A percentile compares a stretch with the other conserved stretches of the same genome.
These are phyloP conservation scores for Ips typographus DNA, from an alignment of 1,140 invertebrate genomes.

Conservation along the genomic window DNA sequence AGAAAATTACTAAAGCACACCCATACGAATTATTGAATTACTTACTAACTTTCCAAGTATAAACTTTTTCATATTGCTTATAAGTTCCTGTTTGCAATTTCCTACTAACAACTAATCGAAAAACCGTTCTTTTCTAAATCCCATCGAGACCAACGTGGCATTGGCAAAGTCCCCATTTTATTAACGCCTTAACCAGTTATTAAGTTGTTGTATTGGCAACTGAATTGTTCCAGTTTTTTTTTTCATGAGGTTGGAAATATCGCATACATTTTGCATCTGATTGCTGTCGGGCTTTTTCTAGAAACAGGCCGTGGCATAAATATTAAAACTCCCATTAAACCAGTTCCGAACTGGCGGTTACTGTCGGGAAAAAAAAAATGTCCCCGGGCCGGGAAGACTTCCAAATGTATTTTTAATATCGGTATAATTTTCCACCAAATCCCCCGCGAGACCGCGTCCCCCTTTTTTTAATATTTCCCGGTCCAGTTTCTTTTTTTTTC, in stretches of 20 bases:
- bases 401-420: constrained; percentile 42
- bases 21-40: too few species aligned
- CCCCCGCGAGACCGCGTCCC: constrained; percentile 10
- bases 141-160: too few species aligned
- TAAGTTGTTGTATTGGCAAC: background rate
- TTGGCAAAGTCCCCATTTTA: too few species aligned
- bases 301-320: constrained; percentile 21
- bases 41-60: too few species aligned
- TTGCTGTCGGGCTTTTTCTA: constrained; percentile 22
- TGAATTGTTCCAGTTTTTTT: background rate
- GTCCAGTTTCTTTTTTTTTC: background rate
- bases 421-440: constrained; percentile 35
- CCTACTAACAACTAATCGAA: too few species aligned
- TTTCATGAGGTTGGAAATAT: background rate
- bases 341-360: constrained; percentile 26
- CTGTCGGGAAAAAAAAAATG: constrained; percentile 23
- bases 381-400: constrained; percentile 24
- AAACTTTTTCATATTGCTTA: too few species aligned
- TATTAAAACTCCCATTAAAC: constrained; percentile 35
- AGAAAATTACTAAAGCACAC: too few species aligned
- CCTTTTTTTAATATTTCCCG: constrained; percentile 27
- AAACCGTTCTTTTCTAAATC: too few species aligned
- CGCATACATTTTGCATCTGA: constrained; percentile 30
- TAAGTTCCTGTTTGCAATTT: too few species aligned
- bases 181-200: too few species aligned